These are phyloP conservation scores for Dorcus hopei DNA, from an alignment of 2,888 invertebrate species.

Conservation along the genomic window DNA sequence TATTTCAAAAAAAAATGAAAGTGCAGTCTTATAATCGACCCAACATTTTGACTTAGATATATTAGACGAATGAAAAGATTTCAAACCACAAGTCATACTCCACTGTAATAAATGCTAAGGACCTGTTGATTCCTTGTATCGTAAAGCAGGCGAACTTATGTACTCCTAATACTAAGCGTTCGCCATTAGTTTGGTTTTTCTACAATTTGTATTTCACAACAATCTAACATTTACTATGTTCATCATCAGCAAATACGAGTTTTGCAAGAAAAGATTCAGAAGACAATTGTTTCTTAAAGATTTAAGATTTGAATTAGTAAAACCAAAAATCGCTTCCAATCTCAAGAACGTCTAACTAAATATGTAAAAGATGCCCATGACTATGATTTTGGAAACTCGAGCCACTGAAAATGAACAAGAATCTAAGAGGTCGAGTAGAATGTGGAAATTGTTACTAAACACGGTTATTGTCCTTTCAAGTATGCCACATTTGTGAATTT, in stretches of 20 bases:
- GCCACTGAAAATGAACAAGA: constrained; percentile 1
- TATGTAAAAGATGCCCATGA: neutral
- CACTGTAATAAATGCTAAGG: neutral
- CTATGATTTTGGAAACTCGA: neutral
- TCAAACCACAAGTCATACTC: neutral
- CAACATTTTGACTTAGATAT: neutral
- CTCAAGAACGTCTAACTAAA: neutral
- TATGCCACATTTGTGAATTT: no score
- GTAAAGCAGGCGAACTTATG: no score
- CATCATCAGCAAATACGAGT: no score
- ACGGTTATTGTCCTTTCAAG: no score
- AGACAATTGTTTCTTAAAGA: neutral
- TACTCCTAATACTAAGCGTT: neutral
- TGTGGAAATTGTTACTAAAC: no score
- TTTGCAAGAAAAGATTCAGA: neutral
- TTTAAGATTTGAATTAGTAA: neutral
- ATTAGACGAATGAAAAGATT: neutral
- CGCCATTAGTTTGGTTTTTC: neutral
- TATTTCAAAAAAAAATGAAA: neutral
- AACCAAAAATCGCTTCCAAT: neutral
- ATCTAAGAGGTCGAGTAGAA: neutral
- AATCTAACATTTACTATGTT: neutral
- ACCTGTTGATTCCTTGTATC: no score
- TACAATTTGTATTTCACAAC: neutral
- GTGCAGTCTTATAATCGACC: neutral